A percentile compares a stretch with the other conserved stretches of the same genome.
Conservation (phyloP, 1,140 invertebrate genomes). For the Cyrtorhinus lividipennis region DNA sequence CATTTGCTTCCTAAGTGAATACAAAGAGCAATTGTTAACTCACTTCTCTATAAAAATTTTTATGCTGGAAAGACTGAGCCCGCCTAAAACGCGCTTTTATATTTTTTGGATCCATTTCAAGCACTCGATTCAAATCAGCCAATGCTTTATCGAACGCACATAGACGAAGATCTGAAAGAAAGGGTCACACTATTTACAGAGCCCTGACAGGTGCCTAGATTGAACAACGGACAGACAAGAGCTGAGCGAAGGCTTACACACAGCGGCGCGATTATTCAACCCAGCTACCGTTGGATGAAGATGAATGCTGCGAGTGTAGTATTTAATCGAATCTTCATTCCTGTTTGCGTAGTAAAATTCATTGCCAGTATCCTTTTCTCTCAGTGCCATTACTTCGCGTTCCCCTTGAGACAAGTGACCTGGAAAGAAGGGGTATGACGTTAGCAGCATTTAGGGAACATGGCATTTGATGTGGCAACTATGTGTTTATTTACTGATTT, state of each 20-base stretch:
- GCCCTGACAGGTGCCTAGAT: no score
- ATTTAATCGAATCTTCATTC: conserved; percentile 43
- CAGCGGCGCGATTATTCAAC: conserved; percentile 53
- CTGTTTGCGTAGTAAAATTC: conserved; percentile 49
- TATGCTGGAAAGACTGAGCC: conserved; percentile 30
- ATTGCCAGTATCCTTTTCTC: conserved; percentile 43
- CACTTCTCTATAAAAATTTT: conserved; percentile 22
- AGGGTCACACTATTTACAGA: not conserved
- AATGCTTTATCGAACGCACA: conserved; percentile 42
- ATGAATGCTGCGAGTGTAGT: conserved; percentile 46
- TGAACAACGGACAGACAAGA: conserved; percentile 13
- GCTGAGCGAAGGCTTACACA: conserved; percentile 31
- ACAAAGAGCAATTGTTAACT: not conserved
- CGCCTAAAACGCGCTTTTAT: conserved; percentile 44
- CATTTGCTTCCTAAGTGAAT: not conserved
- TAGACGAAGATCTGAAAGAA: conserved; percentile 41
- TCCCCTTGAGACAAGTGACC: conserved; percentile 34
- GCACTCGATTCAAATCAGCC: conserved; percentile 42
- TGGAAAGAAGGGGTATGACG: no score
- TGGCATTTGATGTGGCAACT: no score
- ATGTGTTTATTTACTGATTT: no score
- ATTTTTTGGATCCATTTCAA: conserved; percentile 43
- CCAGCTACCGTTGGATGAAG: conserved; percentile 36
- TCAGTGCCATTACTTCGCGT: conserved; percentile 30
- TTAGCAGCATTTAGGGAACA: no score